These are phyloP conservation scores for Oreochromis aureus DNA, from an alignment of 2,113 vertebrate genomes.

Conservation along the genomic window DNA sequence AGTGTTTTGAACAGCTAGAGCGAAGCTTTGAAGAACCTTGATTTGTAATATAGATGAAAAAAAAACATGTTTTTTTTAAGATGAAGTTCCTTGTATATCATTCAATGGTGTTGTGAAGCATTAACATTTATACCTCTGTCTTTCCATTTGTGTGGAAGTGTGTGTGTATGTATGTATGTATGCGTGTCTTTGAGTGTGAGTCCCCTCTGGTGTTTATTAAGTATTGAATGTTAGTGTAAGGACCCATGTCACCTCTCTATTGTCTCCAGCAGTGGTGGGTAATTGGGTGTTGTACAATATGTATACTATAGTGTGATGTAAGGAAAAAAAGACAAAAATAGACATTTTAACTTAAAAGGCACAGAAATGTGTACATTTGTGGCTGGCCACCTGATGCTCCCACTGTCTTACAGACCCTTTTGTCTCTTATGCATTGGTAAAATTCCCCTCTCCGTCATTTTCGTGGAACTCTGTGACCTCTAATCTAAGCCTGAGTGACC, in stretches of 20 bases:
- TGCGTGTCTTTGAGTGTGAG: constrained; percentile 1
- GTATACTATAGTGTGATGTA: constrained; percentile 75
- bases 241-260: constrained; percentile 12
- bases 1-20: constrained; percentile 24
- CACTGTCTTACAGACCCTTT: constrained; percentile 14
- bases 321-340: constrained; percentile 62
- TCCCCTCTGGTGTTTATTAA: constrained; percentile 42
- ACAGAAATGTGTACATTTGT: constrained; percentile 76
- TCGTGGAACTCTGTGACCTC: constrained; percentile 4
- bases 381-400: constrained; percentile 82
- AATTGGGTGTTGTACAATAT: constrained; percentile 78
- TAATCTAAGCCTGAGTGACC: background rate
- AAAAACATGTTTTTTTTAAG: constrained; percentile 35
- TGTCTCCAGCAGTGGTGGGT: constrained; percentile 57
- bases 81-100: constrained; percentile 61
- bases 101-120: constrained; percentile 67
- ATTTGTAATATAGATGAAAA: constrained; percentile 60
- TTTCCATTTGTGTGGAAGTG: background rate
- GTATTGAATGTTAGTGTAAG: constrained; percentile 73
- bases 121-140: constrained; percentile 58
- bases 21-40: constrained; percentile 22
- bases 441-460: background rate
- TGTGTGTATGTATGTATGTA: constrained; percentile 3
- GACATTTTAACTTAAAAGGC: constrained; percentile 77
- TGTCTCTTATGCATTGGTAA: constrained; percentile 25